A percentile compares a stretch with the other conserved stretches of the same genome.
These are phyloP conservation scores for Tapirus indicus DNA, from an alignment of 2,797 vertebrate genomes.

Conservation along the genomic window DNA sequence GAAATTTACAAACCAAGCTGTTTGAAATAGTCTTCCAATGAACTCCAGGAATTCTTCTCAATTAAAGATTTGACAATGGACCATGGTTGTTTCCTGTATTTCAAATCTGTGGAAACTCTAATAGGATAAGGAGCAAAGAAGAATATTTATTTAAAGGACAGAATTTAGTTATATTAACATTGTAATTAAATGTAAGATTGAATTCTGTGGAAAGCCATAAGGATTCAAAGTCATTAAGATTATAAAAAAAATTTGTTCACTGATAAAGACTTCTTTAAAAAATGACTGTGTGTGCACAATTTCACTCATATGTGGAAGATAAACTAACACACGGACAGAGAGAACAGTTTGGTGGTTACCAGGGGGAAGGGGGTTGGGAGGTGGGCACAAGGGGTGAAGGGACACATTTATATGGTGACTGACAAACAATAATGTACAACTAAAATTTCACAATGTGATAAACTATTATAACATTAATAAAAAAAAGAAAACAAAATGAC, in stretches of 20 bases:
- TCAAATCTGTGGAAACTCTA: constrained; percentile 96
- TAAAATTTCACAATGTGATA: too few relatives aligned
- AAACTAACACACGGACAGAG: too few relatives aligned
- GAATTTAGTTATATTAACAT: constrained; percentile 1
- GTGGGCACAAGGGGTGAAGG: too few relatives aligned
- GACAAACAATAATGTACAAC: too few relatives aligned
- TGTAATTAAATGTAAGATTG: not conserved
- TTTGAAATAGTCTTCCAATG: constrained; percentile 95
- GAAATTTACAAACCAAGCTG: constrained; percentile 90
- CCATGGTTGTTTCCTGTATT: constrained; percentile 98
- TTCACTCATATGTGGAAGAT: too few relatives aligned
- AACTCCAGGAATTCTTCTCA: constrained; percentile 97
- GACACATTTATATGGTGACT: too few relatives aligned
- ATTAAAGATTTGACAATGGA: constrained; percentile 96
- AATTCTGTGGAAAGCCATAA: constrained; percentile 21
- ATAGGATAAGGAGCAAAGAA: constrained; percentile 70
- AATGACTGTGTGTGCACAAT: too few relatives aligned
- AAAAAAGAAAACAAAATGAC: not conserved
- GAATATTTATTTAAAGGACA: constrained; percentile 56
- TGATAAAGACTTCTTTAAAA: constrained; percentile 34
- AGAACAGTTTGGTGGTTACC: too few relatives aligned
- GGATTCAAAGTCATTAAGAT: constrained; percentile 33
- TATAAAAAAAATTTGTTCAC: constrained; percentile 57
- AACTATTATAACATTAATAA: too few relatives aligned
- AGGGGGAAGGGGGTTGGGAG: too few relatives aligned